Percentiles rank a stretch among this genome's conserved stretches.
Conservation (phyloP, 37 sponge, comb jelly and placozoan species). For the Aphrocallistes beatrix region DNA sequence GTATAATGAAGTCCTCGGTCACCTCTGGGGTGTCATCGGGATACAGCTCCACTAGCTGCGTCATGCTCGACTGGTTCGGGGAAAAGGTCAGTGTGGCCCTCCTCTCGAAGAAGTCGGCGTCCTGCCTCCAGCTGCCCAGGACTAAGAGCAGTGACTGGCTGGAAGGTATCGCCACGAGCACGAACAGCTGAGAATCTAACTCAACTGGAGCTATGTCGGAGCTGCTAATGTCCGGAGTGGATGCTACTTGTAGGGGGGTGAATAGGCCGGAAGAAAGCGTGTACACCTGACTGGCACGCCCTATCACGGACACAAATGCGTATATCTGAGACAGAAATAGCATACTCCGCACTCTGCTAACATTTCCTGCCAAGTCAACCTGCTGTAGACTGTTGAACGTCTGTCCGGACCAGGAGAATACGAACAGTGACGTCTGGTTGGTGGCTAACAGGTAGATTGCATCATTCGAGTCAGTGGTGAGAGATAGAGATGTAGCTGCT, state of each 20-base stretch:
- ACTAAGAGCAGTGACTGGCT: background rate
- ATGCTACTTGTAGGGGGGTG: background rate
- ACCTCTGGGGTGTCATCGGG: slow-evolving; percentile 52
- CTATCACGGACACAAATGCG: background rate
- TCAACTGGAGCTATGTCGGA: background rate
- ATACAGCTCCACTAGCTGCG: background rate
- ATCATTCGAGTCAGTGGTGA: background rate
- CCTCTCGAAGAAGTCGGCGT: background rate
- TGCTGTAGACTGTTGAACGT: background rate
- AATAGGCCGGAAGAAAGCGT: background rate
- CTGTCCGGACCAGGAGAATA: background rate
- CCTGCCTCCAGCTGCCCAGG: background rate
- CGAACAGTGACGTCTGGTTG: background rate
- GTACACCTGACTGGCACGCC: background rate
- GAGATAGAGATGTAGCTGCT: background rate
- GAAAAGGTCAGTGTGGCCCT: background rate
- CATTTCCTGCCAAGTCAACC: background rate
- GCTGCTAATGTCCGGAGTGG: background rate
- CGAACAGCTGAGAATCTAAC: background rate
- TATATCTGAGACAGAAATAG: background rate
- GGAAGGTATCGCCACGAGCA: background rate
- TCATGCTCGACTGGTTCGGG: background rate
- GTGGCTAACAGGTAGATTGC: background rate
- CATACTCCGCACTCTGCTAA: background rate
- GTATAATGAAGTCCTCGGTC: slow-evolving; percentile 40